These are phyloP conservation scores for Drosophila cognata DNA, from an alignment of 2,888 invertebrate species.

Conservation along the genomic window DNA sequence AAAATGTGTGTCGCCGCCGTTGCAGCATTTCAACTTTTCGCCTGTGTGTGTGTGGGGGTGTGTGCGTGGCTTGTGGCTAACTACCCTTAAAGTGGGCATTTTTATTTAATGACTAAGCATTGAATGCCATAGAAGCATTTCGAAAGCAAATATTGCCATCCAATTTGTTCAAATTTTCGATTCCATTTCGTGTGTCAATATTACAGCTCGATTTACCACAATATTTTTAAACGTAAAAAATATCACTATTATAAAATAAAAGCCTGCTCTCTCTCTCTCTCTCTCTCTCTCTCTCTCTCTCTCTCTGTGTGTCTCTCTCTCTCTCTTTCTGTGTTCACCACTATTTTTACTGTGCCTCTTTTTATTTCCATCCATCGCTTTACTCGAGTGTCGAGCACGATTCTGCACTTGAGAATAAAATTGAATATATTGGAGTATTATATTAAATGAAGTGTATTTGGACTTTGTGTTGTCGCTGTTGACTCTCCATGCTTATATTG, in stretches of 20 bases:
- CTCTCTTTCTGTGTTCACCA: neutral
- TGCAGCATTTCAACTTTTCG: slow-evolving; percentile 33
- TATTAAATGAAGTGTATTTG: slow-evolving; percentile 7
- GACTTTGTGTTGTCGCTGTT: neutral
- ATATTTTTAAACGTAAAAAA: neutral
- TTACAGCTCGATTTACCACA: neutral
- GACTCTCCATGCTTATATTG: slow-evolving; percentile 1
- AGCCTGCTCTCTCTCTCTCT: neutral
- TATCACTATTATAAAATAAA: neutral
- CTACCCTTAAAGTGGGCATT: slow-evolving; percentile 12
- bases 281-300: no score
- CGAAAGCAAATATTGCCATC: neutral
- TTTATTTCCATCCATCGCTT: neutral
- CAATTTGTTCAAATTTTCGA: neutral
- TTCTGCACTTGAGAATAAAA: neutral
- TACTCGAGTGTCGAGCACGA: neutral
- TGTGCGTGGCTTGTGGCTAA: slow-evolving; percentile 6
- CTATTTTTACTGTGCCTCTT: neutral
- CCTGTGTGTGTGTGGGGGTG: neutral
- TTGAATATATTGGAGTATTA: neutral
- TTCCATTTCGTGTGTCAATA: neutral
- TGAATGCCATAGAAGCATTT: neutral
- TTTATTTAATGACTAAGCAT: neutral
- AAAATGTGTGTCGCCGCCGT: slow-evolving; percentile 68
- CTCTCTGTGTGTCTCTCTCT: no score